Evolutionary conservation across 2,888 invertebrate genomes (phyloP).

Genomic region (Drosophila borborema): DNA sequence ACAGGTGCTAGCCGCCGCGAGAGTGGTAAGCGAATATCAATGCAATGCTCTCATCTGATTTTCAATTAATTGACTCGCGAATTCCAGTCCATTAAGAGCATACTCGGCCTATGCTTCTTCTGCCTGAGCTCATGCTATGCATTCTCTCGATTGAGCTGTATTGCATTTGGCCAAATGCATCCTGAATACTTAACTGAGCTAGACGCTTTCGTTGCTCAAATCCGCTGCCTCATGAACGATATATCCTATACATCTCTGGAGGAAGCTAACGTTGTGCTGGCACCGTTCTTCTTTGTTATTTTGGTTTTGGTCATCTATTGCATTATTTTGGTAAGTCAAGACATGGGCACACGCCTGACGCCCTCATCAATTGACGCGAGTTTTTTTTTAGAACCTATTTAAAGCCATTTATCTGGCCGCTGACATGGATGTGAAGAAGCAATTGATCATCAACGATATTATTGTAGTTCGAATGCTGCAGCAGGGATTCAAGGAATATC

Average conservation of each 20-base stretch:
- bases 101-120: constrained; percentile 11
- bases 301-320: background rate
- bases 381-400: constrained; percentile 27
- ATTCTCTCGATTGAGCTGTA: constrained; percentile 20
- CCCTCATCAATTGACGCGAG: fast-evolving
- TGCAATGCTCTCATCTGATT: background rate
- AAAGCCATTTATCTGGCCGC: constrained; percentile 29
- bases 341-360: too few species aligned
- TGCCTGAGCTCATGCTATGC: background rate
- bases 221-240: constrained; percentile 20
- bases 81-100: constrained; percentile 15
- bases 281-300: constrained; percentile 14
- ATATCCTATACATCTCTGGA: constrained; percentile 10
- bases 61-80: background rate
- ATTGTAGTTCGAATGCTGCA: constrained; percentile 13
- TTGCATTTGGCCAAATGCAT: constrained; percentile 8
- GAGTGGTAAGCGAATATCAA: constrained; percentile 3
- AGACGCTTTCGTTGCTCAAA: background rate
- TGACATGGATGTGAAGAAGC: constrained; percentile 12
- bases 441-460: constrained; percentile 8
- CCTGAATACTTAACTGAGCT: background rate
- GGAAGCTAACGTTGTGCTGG: background rate
- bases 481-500: background rate
- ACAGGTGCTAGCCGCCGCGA: background rate
- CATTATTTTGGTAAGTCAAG: constrained; percentile 20